Conservation (phyloP, 1,140 invertebrate species). For the Chlorops oryzae region DNA sequence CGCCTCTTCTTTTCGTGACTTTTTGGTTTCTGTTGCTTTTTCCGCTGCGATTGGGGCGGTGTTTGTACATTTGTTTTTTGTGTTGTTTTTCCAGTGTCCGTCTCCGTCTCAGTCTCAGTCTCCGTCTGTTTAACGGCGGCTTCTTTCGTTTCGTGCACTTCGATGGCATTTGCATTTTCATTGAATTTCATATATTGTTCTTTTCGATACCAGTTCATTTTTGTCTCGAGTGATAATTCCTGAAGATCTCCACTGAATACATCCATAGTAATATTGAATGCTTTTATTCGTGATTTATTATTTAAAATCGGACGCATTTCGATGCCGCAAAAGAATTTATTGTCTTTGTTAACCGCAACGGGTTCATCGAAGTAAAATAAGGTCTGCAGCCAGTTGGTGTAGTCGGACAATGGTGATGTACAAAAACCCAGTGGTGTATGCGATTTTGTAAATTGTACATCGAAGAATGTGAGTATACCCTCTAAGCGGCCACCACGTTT, state of each 20-base stretch:
- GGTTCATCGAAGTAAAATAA: constrained; percentile 29
- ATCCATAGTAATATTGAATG: constrained; percentile 9
- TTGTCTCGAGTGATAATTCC: neutral
- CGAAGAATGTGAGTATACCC: constrained; percentile 31
- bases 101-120: no score
- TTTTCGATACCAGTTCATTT: constrained; percentile 13
- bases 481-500: constrained; percentile 16
- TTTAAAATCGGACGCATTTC: constrained; percentile 3
- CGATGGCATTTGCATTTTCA: no score
- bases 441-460: constrained; percentile 29
- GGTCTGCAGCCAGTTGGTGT: constrained; percentile 30
- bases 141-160: no score
- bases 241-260: constrained; percentile 10
- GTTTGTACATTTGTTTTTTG: no score
- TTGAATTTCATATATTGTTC: no score
- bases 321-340: constrained; percentile 11
- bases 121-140: no score
- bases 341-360: constrained; percentile 17
- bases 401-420: constrained; percentile 24
- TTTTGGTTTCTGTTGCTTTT: no score
- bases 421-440: constrained; percentile 20
- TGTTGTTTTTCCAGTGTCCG: no score
- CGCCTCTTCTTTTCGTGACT: no score
- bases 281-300: neutral
- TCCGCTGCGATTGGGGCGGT: no score